Conservation (phyloP, 2,888 invertebrate species). For the Choreutis nemorana region DNA sequence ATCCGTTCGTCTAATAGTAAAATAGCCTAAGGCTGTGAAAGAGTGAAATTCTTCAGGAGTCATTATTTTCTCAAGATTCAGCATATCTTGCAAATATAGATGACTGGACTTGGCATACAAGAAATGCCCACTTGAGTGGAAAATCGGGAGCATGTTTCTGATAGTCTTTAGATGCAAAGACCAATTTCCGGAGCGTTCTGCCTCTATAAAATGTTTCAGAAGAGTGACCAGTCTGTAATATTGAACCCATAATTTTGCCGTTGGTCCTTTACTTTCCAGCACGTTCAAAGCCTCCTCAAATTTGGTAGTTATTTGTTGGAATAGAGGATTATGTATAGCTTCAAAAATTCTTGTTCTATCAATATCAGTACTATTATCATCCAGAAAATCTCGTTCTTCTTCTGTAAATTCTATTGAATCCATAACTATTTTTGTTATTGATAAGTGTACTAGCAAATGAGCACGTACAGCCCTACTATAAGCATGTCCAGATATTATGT, state of each 20-base stretch:
- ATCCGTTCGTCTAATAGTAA: slow-evolving; percentile 17
- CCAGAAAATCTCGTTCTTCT: background rate
- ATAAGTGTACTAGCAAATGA: slow-evolving; percentile 11
- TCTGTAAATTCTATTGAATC: background rate
- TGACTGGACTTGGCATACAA: slow-evolving; percentile 16
- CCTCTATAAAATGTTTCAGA: slow-evolving; percentile 20
- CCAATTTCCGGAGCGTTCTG: slow-evolving; percentile 15
- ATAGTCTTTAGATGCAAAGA: slow-evolving; percentile 6
- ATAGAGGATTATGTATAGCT: slow-evolving; percentile 12
- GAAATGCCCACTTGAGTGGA: slow-evolving; percentile 24
- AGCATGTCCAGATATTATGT: slow-evolving; percentile 22
- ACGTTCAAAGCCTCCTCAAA: slow-evolving; percentile 1
- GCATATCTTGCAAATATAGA: slow-evolving; percentile 15
- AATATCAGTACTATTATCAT: background rate
- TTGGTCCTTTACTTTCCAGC: slow-evolving; percentile 4
- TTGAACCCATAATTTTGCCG: slow-evolving; percentile 8
- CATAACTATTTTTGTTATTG: background rate
- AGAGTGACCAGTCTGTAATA: slow-evolving; percentile 20
- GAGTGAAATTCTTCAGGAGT: slow-evolving; percentile 5
- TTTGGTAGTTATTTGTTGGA: slow-evolving; percentile 6
- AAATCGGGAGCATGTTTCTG: slow-evolving; percentile 26
- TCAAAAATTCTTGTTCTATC: background rate
- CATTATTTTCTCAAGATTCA: slow-evolving; percentile 13
- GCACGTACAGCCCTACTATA: slow-evolving; percentile 24
- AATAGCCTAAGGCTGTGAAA: slow-evolving; percentile 14